Percentiles rank a stretch among this genome's conserved stretches.
phyloP scores from a whole-genome alignment of 2,888 invertebrate species.

The Lepidochrysops patricia region DNA sequence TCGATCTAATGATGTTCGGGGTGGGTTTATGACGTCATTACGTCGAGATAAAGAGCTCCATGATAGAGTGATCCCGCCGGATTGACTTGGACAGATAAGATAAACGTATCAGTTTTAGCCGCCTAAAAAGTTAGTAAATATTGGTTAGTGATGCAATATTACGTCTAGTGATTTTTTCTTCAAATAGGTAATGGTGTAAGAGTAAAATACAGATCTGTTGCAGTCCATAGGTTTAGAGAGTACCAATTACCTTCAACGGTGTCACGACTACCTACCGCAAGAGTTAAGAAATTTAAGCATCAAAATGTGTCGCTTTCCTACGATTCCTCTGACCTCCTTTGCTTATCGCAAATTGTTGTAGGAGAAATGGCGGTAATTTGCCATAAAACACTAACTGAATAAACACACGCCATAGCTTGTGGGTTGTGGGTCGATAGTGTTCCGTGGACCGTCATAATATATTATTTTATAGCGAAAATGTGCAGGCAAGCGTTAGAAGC shows the following conservation, averaged over 20 bases:
- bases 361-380: background rate
- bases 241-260: too few relatives aligned
- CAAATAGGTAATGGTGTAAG: too few relatives aligned
- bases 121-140: background rate
- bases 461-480: background rate
- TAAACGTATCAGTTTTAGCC: background rate
- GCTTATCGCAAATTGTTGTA: too few relatives aligned
- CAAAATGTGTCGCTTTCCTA: too few relatives aligned
- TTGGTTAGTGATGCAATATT: too few relatives aligned
- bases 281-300: too few relatives aligned
- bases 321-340: too few relatives aligned
- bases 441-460: background rate
- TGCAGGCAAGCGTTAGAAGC: background rate
- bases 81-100: background rate
- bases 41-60: background rate
- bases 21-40: conserved; percentile 1
- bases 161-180: too few relatives aligned
- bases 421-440: background rate
- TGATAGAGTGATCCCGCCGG: background rate
- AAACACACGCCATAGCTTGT: background rate
- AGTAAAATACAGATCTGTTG: too few relatives aligned
- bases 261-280: too few relatives aligned
- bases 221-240: too few relatives aligned
- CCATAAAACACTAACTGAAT: background rate
- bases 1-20: background rate